Evolutionary conservation across 2,888 invertebrate species (phyloP), one percentile per base, ranked within the genome.

Genomic region (Luperina nickerlii): DNA sequence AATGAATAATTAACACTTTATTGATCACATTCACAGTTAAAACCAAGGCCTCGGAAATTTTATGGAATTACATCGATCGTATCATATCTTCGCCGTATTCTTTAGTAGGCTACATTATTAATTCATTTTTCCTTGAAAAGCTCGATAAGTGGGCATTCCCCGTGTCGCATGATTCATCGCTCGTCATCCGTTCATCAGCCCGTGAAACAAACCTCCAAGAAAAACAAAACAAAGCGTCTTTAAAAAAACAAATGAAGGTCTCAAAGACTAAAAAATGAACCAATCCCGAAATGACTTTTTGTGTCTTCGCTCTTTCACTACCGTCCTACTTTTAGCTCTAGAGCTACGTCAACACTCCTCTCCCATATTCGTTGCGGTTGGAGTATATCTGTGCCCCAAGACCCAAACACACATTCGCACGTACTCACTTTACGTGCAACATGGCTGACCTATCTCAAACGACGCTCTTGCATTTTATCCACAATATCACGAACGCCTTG

Each of bases 401-500:
- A 13, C 69, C 62, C 13, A 54, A 27, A 70, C n/a, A 65, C 63
- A 83, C 75, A 85, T 84, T 84, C 20, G 32, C 87, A 84, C 85
- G 73, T 87, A 69, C 38, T 79, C 42, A 65, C 48, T 63, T 32
- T 87, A 74, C 87, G 85, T 76, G 87, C 80, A 79, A 79, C 79
- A 84, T 27, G 66, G 24, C 74, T 45, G 48, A 76, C 76, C 81
- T 74, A 80, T 76, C 79, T 79, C 63, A 66, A 76, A 76, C 60
- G 73, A 60, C 71, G 42, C 51, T 68, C 70, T 27, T 87, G 81
- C 74, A 76, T 54, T 85, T 76, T 84, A 87, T 76, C 62, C 75
- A 76, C 85, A 68, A 67, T 62, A 74, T 79, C 88, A 85, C 85
- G 85, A 87, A 76, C 74, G 54, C 71, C 48, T 27, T 18, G 38